phyloP scores from a whole-genome alignment of 2,888 invertebrate species.

The Acrocyrtus sp. region DNA sequence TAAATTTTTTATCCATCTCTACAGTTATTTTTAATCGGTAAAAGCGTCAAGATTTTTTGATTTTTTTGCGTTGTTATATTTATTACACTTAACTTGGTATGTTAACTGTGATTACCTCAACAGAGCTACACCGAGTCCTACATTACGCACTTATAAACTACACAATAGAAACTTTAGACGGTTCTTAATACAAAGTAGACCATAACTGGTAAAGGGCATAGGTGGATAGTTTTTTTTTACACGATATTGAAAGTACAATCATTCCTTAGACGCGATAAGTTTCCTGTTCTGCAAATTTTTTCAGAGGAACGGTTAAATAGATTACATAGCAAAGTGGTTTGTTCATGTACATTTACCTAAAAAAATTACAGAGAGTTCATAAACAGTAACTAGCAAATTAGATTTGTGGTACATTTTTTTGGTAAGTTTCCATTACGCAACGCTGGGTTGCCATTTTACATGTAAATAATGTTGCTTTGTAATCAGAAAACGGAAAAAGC shows the following conservation, averaged over 20 bases:
- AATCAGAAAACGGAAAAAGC: no score
- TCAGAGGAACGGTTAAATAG: conserved; percentile 7
- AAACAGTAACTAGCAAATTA: background rate
- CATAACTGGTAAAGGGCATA: background rate
- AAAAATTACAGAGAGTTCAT: conserved; percentile 13
- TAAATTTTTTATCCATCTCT: no score
- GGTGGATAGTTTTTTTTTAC: no score
- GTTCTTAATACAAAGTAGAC: conserved; percentile 24
- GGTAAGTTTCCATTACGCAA: no score
- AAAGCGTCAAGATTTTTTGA: conserved; percentile 35
- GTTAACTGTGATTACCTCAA: conserved; percentile 10
- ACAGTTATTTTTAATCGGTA: no score
- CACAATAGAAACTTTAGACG: conserved; percentile 3
- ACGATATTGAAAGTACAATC: conserved; percentile 46
- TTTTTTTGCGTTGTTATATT: background rate
- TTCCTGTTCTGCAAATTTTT: background rate
- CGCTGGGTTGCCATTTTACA: no score
- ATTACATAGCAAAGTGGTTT: conserved; percentile 44
- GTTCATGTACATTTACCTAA: conserved; percentile 24
- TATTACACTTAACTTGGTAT: conserved; percentile 18
- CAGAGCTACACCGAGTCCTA: background rate
- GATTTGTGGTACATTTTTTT: conserved; percentile 34
- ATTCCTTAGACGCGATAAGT: background rate
- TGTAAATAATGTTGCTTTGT: no score
- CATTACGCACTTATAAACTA: conserved; percentile 4